Evolutionary conservation across 1,140 invertebrate genomes (phyloP), one percentile per base, ranked within the genome.

Genomic region (Belonocnema kinseyi): DNA sequence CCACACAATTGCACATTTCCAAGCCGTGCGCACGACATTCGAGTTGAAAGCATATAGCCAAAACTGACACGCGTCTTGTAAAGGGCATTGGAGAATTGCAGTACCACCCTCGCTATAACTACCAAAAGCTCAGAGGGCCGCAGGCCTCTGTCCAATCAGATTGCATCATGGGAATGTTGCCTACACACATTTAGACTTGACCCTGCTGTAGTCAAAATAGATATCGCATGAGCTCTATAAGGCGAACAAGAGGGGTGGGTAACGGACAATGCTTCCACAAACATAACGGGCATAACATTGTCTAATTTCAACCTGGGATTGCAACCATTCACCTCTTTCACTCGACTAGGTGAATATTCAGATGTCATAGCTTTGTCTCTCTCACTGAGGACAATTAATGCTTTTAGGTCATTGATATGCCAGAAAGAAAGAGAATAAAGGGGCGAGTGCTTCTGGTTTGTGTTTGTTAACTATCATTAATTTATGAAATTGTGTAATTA

Each of bases 241-340:
- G 19, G 56, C 17, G 70, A 50, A 40, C 16, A 50, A 46, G 72
- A 52, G 50, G 77, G 61, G 56, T 76, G 71, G 26, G 58, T 58
- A 58, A 21, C 52, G 61, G 81, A 80, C 77, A 79, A 81, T 80
- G 56, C 73, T 61, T 46, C 46, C 21, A 50, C 79, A 78, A 81
- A 83, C 84, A 82, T 84, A 85, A 84, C 79, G 82, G 76, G 79
- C 84, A 83, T 84, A 83, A 61, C 73, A 81, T 79, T 79, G 78
- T 77, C 73, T 74, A 85, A 84, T 83, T 77, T 78, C 77, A 26
- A 33, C 19, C 72, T 17, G 71, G 51, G 54, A 77, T 83, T 66
- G 74, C 61, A 19, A 58, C 19, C 19, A 58, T 17, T 21, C 40
- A 21, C 40, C 54, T n/a, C 66, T 53, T 75, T 17, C 4, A 19